A percentile compares a stretch with the other conserved stretches of the same genome.
These are phyloP conservation scores for Lamellibrachia columna DNA, from an alignment of 2,888 invertebrate genomes.

Conservation along the genomic window DNA sequence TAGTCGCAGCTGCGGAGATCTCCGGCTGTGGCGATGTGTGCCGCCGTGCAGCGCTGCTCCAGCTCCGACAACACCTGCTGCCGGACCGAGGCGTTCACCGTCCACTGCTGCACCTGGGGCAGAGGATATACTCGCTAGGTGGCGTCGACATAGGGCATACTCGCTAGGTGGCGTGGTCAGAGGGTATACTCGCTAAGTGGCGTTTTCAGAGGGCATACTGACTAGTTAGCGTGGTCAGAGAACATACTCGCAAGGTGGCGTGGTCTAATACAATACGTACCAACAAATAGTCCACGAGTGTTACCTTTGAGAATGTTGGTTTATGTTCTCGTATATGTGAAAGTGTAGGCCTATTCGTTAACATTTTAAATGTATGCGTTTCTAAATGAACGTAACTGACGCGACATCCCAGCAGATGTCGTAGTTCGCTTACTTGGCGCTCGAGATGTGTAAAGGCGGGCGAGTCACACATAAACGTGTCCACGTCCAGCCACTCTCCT, in stretches of 20 bases:
- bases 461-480: neutral
- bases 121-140: neutral
- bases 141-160: no score
- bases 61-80: neutral
- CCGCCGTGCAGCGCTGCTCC: neutral
- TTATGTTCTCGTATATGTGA: no score
- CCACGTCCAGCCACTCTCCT: neutral
- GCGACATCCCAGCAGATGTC: neutral
- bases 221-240: no score
- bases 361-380: neutral
- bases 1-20: constrained; percentile 19
- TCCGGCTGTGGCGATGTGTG: neutral
- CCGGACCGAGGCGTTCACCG: neutral
- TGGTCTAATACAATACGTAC: no score
- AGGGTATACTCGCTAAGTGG: no score
- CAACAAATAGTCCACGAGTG: no score
- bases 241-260: no score
- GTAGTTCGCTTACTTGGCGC: neutral
- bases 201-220: no score
- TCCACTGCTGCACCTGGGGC: neutral
- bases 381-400: neutral
- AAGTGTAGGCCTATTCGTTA: no score
- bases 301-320: no score
- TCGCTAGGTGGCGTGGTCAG: no score
- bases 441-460: neutral